Evolutionary conservation across 92 coral and sea anemone species (phyloP).

Genomic region (Meandrina meandrites): DNA sequence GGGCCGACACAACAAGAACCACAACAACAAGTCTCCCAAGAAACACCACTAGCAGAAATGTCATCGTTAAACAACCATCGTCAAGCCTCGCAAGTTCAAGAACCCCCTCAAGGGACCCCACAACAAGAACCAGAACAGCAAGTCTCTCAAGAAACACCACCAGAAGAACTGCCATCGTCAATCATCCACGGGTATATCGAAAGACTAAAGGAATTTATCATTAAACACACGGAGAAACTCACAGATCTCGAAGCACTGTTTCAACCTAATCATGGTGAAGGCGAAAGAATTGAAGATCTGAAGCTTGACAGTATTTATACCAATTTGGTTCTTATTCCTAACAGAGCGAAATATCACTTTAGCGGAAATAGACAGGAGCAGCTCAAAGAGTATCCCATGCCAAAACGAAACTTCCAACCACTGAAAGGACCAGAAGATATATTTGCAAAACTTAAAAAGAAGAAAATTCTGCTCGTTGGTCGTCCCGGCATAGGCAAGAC

Average conservation of each 20-base stretch:
- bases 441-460: neutral
- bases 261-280: neutral
- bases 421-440: neutral
- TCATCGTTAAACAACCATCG: too few species aligned
- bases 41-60: too few species aligned
- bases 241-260: neutral
- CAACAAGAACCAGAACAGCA: too few species aligned
- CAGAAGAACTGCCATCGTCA: too few species aligned
- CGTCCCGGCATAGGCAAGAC: constrained; percentile 66
- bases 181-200: neutral
- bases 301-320: constrained; percentile 1
- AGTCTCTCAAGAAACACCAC: too few species aligned
- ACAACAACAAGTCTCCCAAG: too few species aligned
- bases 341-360: neutral
- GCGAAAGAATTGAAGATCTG: neutral
- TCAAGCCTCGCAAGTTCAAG: too few species aligned
- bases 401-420: neutral
- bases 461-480: constrained; percentile 37
- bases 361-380: constrained; percentile 3
- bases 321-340: neutral
- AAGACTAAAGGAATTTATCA: neutral
- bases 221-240: neutral
- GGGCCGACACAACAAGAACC: too few species aligned
- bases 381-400: neutral
- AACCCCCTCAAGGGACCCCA: too few species aligned